Percentiles rank a stretch among this genome's conserved stretches.
These are phyloP conservation scores for Ailuropoda melanoleuca DNA, from an alignment of 2,113 vertebrate genomes.

Conservation along the genomic window DNA sequence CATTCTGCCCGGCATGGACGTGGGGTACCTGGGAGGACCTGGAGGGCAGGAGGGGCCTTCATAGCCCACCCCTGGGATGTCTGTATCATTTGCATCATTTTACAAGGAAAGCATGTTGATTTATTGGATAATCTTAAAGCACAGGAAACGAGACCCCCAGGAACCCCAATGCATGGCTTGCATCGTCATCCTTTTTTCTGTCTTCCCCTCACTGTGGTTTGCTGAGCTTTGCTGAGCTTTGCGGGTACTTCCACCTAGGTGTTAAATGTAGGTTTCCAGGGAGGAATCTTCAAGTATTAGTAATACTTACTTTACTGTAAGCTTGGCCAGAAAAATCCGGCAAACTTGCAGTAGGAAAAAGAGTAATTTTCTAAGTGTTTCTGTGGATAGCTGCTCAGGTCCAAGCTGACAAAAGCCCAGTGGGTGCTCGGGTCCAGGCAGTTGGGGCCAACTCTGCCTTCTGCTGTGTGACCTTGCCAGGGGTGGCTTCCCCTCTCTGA, in stretches of 20 bases:
- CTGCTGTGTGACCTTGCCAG: neutral
- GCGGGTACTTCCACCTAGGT: fast-evolving
- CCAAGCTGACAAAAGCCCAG: neutral
- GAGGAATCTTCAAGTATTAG: neutral
- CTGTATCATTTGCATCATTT: neutral
- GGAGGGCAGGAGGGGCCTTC: neutral
- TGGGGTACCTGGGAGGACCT: neutral
- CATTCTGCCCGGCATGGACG: neutral
- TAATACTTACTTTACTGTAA: neutral
- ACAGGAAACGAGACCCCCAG: neutral
- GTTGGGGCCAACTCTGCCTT: no score
- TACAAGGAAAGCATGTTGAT: neutral
- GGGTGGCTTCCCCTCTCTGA: neutral
- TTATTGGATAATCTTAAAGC: neutral
- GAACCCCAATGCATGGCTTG: neutral
- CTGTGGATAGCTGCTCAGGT: neutral
- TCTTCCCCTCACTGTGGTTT: neutral
- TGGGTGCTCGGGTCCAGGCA: neutral
- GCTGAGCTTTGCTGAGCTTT: neutral
- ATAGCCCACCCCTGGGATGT: neutral
- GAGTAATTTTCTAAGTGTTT: neutral
- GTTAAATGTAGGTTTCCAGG: neutral
- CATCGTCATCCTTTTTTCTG: neutral
- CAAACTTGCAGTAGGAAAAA: neutral
- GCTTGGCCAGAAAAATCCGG: neutral